These are phyloP conservation scores for Forbesichthys papilliferus DNA, from an alignment of 2,113 vertebrate genomes.

Conservation along the genomic window DNA sequence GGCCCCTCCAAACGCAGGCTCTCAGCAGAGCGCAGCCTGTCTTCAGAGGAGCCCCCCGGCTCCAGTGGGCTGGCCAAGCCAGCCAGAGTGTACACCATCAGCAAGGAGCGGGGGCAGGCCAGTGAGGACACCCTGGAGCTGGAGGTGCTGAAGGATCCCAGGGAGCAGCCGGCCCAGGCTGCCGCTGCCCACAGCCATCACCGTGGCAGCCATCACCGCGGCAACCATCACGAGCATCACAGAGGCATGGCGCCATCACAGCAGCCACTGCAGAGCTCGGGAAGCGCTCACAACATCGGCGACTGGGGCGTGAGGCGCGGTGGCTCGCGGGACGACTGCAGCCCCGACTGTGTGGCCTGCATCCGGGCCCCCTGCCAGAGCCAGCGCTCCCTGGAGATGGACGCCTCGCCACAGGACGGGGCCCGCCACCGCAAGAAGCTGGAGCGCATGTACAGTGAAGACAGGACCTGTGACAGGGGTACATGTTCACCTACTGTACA, in stretches of 20 bases:
- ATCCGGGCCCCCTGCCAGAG: constrained; percentile 77
- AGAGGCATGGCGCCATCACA: constrained; percentile 39
- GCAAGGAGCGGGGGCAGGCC: constrained; percentile 80
- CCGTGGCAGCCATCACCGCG: constrained; percentile 76
- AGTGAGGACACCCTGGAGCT: constrained; percentile 85
- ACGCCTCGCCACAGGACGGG: constrained; percentile 75
- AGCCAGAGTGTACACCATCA: constrained; percentile 90
- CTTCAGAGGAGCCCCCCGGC: constrained; percentile 74
- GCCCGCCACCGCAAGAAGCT: constrained; percentile 85
- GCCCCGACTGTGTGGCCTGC: constrained; percentile 83
- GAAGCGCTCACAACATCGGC: constrained; percentile 75
- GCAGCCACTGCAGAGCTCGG: constrained; percentile 79
- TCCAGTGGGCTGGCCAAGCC: constrained; percentile 64
- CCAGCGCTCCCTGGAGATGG: constrained; percentile 85
- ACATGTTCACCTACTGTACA: neutral
- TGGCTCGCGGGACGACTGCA: constrained; percentile 81
- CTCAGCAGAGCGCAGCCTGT: constrained; percentile 82
- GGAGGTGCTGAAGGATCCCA: constrained; percentile 82
- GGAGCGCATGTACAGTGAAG: constrained; percentile 93
- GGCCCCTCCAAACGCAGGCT: constrained; percentile 83
- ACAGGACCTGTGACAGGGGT: constrained; percentile 80
- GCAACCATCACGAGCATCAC: constrained; percentile 64
- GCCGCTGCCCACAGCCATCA: constrained; percentile 54
- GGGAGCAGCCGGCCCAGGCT: constrained; percentile 51
- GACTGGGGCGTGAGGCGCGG: constrained; percentile 80